These are phyloP conservation scores for Recurvirostra avosetta DNA, from an alignment of 2,113 vertebrate genomes.

Conservation along the genomic window DNA sequence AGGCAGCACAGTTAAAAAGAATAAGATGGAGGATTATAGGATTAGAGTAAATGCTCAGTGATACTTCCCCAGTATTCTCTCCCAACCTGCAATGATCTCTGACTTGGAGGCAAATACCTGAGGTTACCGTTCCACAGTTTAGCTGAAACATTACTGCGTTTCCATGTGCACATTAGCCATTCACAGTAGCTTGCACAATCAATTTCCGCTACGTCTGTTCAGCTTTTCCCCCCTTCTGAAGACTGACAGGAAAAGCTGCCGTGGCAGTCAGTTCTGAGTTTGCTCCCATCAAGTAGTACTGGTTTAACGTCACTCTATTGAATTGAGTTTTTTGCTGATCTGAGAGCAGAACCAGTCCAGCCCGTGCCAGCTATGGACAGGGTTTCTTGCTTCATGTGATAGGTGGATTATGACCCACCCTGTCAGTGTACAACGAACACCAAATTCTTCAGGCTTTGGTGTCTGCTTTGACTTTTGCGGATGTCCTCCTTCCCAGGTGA, in stretches of 20 bases:
- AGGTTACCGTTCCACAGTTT: background rate
- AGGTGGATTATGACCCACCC: background rate
- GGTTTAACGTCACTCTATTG: background rate
- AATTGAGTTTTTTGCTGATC: background rate
- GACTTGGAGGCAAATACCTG: background rate
- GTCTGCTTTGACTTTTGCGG: background rate
- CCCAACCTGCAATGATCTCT: background rate
- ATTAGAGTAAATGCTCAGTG: background rate
- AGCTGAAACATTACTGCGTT: background rate
- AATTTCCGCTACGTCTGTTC: background rate
- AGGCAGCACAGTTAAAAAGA: slow-evolving; percentile 56
- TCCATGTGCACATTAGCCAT: fast-evolving
- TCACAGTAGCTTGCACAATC: background rate
- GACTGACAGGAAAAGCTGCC: background rate
- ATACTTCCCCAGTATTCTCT: background rate
- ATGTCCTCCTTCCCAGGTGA: slow-evolving; percentile 75
- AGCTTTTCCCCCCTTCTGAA: background rate
- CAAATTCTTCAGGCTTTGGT: background rate
- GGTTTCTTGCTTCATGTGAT: background rate
- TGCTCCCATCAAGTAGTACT: background rate
- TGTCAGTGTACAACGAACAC: background rate
- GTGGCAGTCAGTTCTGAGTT: background rate
- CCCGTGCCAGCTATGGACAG: background rate
- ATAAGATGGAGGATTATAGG: slow-evolving; percentile 33
- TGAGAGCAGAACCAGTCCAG: background rate